Evolutionary conservation across 2,113 vertebrate species (phyloP).

Genomic region (Cottus gobio): DNA sequence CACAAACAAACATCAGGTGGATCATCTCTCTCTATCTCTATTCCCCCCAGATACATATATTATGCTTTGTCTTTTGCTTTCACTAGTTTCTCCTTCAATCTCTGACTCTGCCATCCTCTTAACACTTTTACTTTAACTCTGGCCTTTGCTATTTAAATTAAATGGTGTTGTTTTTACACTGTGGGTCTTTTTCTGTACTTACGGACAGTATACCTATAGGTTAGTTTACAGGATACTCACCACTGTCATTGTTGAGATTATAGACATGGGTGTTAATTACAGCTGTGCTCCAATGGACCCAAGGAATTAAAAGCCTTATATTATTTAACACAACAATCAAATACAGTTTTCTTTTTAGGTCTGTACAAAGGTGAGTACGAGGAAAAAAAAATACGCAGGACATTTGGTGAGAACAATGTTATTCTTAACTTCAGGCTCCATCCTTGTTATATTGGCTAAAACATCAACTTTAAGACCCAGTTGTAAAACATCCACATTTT

Average conservation of each 20-base stretch:
- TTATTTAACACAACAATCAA: constrained; percentile 2
- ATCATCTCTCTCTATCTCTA: constrained; percentile 66
- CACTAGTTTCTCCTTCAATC: constrained; percentile 49
- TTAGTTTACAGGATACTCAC: constrained; percentile 3
- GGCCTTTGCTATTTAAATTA: constrained; percentile 38
- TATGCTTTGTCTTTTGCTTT: constrained; percentile 60
- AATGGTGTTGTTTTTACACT: constrained; percentile 8
- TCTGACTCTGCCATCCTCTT: constrained; percentile 24
- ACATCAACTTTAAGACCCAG: constrained; percentile 19
- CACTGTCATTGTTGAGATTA: constrained; percentile 8
- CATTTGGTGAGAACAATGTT: background rate
- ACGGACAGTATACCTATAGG: background rate
- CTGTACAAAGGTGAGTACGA: constrained; percentile 40
- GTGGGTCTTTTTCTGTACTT: constrained; percentile 20
- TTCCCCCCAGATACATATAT: constrained; percentile 65
- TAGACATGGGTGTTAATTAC: background rate
- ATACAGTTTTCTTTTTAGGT: constrained; percentile 3
- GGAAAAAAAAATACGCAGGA: background rate
- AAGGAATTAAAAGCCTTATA: background rate
- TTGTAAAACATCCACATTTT: constrained; percentile 37
- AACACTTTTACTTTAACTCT: constrained; percentile 26
- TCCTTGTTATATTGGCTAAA: constrained; percentile 17
- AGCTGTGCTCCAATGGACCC: background rate
- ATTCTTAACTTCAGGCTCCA: constrained; percentile 2
- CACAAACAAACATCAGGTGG: constrained; percentile 70